Conservation (phyloP, 2,888 invertebrate genomes). For the Watsonalla binaria region DNA sequence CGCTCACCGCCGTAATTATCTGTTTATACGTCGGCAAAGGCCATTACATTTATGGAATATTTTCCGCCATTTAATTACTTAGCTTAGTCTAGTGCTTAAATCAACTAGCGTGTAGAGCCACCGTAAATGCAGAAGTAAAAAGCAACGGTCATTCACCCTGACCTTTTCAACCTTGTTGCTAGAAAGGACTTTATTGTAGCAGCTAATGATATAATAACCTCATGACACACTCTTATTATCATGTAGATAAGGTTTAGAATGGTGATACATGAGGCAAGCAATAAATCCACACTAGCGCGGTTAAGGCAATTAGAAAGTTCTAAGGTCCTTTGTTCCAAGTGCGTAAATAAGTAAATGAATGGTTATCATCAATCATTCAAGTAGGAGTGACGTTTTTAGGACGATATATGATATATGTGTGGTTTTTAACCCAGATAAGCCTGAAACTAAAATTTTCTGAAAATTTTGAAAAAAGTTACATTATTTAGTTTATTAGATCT, state of each 20-base stretch:
- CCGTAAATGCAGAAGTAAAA: slow-evolving; percentile 42
- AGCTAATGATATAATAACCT: slow-evolving; percentile 48
- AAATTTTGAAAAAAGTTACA: too few species aligned
- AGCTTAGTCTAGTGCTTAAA: slow-evolving; percentile 27
- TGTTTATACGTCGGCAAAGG: neutral
- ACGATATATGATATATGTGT: too few species aligned
- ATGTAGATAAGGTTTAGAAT: slow-evolving; percentile 9
- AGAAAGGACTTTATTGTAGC: slow-evolving; percentile 53
- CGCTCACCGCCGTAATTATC: too few species aligned
- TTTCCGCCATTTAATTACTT: slow-evolving; percentile 16
- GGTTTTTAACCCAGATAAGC: too few species aligned
- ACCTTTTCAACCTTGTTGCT: slow-evolving; percentile 62
- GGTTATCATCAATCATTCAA: neutral
- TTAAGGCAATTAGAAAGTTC: slow-evolving; percentile 61
- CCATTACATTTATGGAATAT: neutral
- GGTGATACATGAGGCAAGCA: slow-evolving; percentile 19
- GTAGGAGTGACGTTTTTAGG: neutral
- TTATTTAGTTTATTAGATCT: too few species aligned
- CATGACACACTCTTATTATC: slow-evolving; percentile 8
- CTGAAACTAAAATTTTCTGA: too few species aligned
- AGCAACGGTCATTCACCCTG: slow-evolving; percentile 59
- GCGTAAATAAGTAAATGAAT: slow-evolving; percentile 17
- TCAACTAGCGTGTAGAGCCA: slow-evolving; percentile 41
- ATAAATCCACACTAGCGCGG: slow-evolving; percentile 48
- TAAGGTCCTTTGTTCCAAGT: slow-evolving; percentile 54